Conservation (phyloP, 2,888 invertebrate species). For the Frankliniella intonsa region DNA sequence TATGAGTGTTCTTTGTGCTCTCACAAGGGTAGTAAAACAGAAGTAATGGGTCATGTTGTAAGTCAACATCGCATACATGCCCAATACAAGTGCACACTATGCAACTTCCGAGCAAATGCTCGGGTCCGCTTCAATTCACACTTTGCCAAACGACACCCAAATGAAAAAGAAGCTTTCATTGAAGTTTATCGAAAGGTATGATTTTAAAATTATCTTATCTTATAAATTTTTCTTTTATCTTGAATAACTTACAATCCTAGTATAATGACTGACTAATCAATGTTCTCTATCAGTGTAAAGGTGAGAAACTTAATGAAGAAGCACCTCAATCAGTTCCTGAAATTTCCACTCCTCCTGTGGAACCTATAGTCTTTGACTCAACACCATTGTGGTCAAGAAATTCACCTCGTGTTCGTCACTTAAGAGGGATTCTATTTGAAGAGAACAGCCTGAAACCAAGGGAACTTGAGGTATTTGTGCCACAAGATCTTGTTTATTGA, state of each 20-base stretch:
- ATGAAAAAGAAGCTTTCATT: neutral
- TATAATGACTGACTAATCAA: too few relatives aligned
- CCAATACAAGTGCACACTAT: neutral
- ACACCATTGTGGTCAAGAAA: neutral
- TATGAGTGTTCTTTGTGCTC: neutral
- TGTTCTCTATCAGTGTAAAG: neutral
- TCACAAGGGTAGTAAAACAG: neutral
- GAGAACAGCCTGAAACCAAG: neutral
- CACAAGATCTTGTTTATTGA: neutral
- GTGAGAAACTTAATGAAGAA: neutral
- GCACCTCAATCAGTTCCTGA: neutral
- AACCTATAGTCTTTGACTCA: neutral
- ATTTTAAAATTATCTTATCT: neutral
- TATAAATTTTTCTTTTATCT: too few relatives aligned
- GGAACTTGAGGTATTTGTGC: neutral
- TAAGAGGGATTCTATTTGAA: neutral
- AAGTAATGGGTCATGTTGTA: neutral
- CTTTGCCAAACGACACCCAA: neutral
- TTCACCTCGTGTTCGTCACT: neutral
- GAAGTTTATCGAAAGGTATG: neutral
- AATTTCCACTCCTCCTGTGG: neutral
- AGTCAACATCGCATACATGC: neutral
- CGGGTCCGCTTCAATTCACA: neutral
- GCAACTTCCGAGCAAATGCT: neutral
- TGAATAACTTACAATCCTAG: too few relatives aligned